These are phyloP conservation scores for Eulemur macaco DNA, from an alignment of 2,113 vertebrate species.

Conservation along the genomic window DNA sequence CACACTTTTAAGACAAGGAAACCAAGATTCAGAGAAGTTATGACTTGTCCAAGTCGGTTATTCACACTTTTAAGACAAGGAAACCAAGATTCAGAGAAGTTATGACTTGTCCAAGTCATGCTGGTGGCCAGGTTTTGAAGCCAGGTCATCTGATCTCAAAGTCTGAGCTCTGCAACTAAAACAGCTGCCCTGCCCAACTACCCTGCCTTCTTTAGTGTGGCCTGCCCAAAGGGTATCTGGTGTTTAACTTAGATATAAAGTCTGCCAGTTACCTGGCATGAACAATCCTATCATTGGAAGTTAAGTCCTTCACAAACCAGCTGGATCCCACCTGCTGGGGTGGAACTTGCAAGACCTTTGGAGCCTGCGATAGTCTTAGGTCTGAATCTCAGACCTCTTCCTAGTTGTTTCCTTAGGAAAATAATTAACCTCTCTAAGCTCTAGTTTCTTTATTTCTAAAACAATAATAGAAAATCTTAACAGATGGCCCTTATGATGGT, in stretches of 20 bases:
- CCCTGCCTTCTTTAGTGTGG: not conserved
- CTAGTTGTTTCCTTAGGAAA: slow-evolving; percentile 27
- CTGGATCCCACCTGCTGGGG: not conserved
- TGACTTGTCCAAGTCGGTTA: not conserved
- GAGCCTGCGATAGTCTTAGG: not conserved
- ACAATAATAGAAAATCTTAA: not conserved
- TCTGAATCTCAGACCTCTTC: not conserved
- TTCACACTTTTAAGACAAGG: not conserved
- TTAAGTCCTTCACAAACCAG: not conserved
- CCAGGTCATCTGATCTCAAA: not conserved
- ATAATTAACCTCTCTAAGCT: not conserved
- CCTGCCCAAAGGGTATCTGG: not conserved
- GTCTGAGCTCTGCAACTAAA: not conserved
- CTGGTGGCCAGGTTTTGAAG: not conserved
- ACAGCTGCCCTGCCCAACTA: not conserved
- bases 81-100: not conserved
- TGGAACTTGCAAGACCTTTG: not conserved
- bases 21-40: not conserved
- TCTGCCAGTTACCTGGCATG: not conserved
- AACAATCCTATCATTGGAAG: not conserved
- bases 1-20: not conserved
- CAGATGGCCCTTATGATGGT: not conserved
- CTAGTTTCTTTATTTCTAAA: slow-evolving; percentile 29
- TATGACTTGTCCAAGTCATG: not conserved
- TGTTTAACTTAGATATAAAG: not conserved